Conservation (phyloP, 2,797 vertebrate genomes). For the Macrochelys suwanniensis region DNA sequence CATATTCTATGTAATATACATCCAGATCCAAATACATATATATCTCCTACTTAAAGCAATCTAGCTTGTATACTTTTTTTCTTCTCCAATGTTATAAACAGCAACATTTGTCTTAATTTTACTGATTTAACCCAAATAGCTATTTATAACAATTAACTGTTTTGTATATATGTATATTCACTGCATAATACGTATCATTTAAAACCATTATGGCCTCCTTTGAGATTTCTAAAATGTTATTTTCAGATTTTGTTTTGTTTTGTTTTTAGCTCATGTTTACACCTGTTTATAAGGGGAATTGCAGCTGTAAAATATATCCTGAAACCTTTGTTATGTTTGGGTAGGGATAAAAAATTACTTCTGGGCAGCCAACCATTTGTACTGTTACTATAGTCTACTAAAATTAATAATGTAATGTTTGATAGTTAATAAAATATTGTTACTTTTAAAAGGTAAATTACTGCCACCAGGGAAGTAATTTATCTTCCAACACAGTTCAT, state of each 20-base stretch:
- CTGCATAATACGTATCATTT: background rate
- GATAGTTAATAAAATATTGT: constrained; percentile 66
- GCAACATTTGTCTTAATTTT: background rate
- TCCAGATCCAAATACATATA: background rate
- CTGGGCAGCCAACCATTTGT: constrained; percentile 33
- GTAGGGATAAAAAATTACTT: constrained; percentile 44
- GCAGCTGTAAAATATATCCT: background rate
- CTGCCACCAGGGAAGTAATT: constrained; percentile 36
- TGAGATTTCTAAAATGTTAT: background rate
- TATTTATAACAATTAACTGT: background rate
- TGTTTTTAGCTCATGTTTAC: background rate
- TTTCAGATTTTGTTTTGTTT: background rate
- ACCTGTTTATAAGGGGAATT: background rate
- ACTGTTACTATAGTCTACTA: constrained; percentile 26
- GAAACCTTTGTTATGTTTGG: constrained; percentile 35
- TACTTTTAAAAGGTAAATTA: constrained; percentile 64
- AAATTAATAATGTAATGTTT: constrained; percentile 69
- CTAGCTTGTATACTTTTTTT: background rate
- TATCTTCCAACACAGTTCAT: constrained; percentile 11
- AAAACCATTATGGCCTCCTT: background rate
- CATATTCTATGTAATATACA: background rate
- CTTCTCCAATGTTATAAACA: background rate
- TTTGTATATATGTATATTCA: background rate
- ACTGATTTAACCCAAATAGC: background rate
- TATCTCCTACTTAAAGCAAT: background rate